A percentile compares a stretch with the other conserved stretches of the same genome.
Evolutionary conservation across 2,113 vertebrate genomes (phyloP).

Genomic region (Semnornis frantzii): DNA sequence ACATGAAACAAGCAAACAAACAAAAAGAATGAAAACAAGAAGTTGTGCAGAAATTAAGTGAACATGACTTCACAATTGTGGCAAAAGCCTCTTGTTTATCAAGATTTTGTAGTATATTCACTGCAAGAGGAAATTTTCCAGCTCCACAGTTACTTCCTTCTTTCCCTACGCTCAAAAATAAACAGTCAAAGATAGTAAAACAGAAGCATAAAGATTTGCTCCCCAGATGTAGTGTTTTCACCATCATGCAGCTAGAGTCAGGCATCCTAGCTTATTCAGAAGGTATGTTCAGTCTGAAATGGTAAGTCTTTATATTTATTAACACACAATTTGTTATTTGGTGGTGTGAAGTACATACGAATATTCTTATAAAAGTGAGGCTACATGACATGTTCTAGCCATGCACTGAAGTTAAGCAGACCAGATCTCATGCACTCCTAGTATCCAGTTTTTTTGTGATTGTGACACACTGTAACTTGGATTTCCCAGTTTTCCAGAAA

Average conservation of each 20-base stretch:
- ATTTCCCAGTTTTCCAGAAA: neutral
- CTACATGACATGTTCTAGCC: neutral
- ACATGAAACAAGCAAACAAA: neutral
- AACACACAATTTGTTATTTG: neutral
- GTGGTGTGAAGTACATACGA: neutral
- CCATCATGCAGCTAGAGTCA: neutral
- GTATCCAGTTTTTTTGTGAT: neutral
- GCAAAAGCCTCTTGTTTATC: neutral
- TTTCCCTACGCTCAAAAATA: neutral
- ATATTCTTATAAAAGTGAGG: accelerated
- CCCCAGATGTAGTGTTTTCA: neutral
- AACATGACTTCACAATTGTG: neutral
- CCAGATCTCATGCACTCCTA: accelerated
- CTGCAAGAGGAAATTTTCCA: neutral
- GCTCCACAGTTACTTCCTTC: neutral
- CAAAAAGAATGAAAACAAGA: neutral
- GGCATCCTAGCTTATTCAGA: neutral
- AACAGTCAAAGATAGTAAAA: neutral
- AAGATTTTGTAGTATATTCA: neutral
- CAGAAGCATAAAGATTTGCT: neutral
- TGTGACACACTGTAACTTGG: neutral
- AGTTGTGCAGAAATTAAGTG: neutral
- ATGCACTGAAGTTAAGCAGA: neutral
- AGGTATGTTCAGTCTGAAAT: neutral
- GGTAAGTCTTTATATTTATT: neutral